Percentiles rank a stretch among this genome's conserved stretches.
Evolutionary conservation across 1,140 invertebrate genomes (phyloP).

Genomic region (Acyrthosiphon pisum): DNA sequence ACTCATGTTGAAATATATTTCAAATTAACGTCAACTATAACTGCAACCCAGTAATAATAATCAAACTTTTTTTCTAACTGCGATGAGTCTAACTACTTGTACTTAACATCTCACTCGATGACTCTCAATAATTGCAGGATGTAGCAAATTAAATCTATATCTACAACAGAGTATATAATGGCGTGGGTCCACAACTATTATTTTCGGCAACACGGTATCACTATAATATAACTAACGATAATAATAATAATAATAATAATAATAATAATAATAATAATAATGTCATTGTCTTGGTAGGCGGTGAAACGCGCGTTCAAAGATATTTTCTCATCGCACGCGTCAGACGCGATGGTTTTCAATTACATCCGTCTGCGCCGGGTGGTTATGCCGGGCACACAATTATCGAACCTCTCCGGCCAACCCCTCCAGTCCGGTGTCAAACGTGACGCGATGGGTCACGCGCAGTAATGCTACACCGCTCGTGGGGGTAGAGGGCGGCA

Average conservation of each 20-base stretch:
- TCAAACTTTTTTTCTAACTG: not conserved
- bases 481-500: too few species aligned
- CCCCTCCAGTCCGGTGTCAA: not conserved
- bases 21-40: not conserved
- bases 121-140: not conserved
- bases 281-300: not conserved
- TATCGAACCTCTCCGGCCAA: not conserved
- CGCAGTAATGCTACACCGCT: not conserved
- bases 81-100: not conserved
- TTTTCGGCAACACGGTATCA: not conserved
- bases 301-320: not conserved
- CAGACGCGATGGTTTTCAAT: not conserved
- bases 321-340: not conserved
- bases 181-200: not conserved
- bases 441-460: slow-evolving; percentile 18
- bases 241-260: too few species aligned
- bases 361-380: not conserved
- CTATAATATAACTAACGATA: not conserved
- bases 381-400: not conserved
- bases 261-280: not conserved
- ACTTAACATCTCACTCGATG: not conserved
- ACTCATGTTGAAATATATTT: not conserved
- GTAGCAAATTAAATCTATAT: not conserved
- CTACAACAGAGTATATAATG: not conserved
- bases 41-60: not conserved